phyloP scores from a whole-genome alignment of 2,797 vertebrate species.

The Coendou prehensilis region DNA sequence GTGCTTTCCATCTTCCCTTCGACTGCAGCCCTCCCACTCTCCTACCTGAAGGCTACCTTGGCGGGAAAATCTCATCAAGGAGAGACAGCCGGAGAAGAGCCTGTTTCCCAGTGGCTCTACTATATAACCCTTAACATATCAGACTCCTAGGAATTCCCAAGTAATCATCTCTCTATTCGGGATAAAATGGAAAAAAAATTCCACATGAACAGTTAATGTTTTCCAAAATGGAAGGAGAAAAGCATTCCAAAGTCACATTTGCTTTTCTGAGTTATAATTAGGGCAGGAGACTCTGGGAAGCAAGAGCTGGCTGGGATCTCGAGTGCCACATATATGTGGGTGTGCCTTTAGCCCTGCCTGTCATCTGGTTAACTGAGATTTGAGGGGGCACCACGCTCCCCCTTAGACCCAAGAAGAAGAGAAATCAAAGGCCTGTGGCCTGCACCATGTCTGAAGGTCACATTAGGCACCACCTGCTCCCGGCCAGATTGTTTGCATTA shows the following conservation, averaged over 20 bases:
- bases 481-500: neutral
- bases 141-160: neutral
- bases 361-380: neutral
- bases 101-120: neutral
- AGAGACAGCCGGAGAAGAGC: neutral
- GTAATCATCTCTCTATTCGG: neutral
- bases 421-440: neutral
- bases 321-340: too few species aligned
- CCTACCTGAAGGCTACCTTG: neutral
- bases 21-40: neutral
- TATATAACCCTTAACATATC: neutral
- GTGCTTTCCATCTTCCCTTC: neutral
- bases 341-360: neutral
- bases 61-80: neutral
- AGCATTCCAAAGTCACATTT: neutral
- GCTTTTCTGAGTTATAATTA: neutral
- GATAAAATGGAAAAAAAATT: neutral
- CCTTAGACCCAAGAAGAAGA: neutral
- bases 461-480: neutral
- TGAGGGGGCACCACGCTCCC: neutral
- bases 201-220: neutral
- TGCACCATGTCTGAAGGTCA: neutral
- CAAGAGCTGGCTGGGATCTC: neutral
- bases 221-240: constrained; percentile 48
- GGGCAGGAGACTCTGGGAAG: neutral